Percentiles rank a stretch among this genome's conserved stretches.
Conservation (phyloP, 2,888 invertebrate genomes). For the Oxyteleia sp. region DNA sequence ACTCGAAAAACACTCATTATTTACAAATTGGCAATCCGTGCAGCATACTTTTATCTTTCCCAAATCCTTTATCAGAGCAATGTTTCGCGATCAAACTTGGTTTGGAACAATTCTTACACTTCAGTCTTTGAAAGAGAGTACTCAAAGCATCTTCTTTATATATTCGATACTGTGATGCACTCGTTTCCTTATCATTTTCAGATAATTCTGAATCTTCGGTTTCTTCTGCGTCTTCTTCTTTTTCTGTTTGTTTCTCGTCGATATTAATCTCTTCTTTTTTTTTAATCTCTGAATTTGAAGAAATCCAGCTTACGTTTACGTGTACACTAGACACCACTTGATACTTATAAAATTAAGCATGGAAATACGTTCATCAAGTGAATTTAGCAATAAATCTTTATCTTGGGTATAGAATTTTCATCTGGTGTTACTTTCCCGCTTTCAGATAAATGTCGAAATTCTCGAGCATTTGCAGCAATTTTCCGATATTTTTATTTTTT, state of each 20-base stretch:
- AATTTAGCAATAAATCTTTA: neutral
- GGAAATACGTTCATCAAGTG: neutral
- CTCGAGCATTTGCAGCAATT: neutral
- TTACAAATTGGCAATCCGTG: conserved; percentile 1
- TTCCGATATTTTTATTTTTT: neutral
- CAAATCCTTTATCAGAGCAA: conserved; percentile 5
- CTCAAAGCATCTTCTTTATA: conserved; percentile 3
- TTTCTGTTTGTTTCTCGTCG: neutral
- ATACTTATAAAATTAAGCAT: neutral
- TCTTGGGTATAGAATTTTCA: neutral
- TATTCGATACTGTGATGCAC: conserved; percentile 6
- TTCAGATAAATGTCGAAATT: conserved; percentile 1
- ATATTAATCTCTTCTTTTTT: neutral
- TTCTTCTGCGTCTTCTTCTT: conserved; percentile 5
- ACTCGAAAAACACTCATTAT: conserved; percentile 23
- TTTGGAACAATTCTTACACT: conserved; percentile 29
- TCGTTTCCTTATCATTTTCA: conserved; percentile 3
- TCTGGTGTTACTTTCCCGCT: neutral
- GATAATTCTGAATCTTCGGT: conserved; percentile 3
- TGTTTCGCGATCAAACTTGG: neutral
- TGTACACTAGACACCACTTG: neutral
- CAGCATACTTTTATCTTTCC: neutral
- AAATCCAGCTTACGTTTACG: conserved; percentile 6
- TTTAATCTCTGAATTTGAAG: neutral
- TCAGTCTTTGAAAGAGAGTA: conserved; percentile 8